A percentile compares a stretch with the other conserved stretches of the same genome.
Evolutionary conservation across 2,797 vertebrate species (phyloP).

Genomic region (Petrocephalus schoutedeni): DNA sequence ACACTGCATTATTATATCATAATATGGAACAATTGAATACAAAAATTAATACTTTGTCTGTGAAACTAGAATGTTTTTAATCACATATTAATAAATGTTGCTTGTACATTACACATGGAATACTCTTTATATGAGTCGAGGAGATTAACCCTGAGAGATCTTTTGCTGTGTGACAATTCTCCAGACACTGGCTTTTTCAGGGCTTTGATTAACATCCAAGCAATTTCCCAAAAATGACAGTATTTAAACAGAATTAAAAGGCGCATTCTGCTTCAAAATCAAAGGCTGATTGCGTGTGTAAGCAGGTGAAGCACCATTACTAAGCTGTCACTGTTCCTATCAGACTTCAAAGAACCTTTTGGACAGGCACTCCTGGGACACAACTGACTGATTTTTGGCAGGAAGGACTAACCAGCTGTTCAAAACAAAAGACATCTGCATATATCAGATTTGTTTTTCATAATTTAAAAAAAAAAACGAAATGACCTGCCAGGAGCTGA

Average conservation of each 20-base stretch:
- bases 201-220: background rate
- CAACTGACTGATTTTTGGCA: slow-evolving; percentile 96
- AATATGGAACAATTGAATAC: background rate
- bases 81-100: background rate
- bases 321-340: slow-evolving; percentile 53
- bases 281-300: background rate
- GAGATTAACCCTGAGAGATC: background rate
- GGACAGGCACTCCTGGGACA: slow-evolving; percentile 73
- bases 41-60: background rate
- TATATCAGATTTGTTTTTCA: slow-evolving; percentile 99
- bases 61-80: background rate
- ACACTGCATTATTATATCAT: background rate
- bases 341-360: slow-evolving; percentile 71
- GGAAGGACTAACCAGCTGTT: slow-evolving; percentile 92
- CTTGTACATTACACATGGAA: background rate
- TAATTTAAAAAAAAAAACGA: slow-evolving; percentile 96
- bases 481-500: slow-evolving; percentile 87
- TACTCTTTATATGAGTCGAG: background rate
- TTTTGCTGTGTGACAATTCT: background rate
- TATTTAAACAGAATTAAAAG: background rate
- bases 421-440: slow-evolving; percentile 99
- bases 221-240: background rate
- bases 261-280: background rate
- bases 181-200: background rate
- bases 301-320: slow-evolving; percentile 12